Conservation (phyloP, 2,888 invertebrate species). For the Hipparchia sbordonii region DNA sequence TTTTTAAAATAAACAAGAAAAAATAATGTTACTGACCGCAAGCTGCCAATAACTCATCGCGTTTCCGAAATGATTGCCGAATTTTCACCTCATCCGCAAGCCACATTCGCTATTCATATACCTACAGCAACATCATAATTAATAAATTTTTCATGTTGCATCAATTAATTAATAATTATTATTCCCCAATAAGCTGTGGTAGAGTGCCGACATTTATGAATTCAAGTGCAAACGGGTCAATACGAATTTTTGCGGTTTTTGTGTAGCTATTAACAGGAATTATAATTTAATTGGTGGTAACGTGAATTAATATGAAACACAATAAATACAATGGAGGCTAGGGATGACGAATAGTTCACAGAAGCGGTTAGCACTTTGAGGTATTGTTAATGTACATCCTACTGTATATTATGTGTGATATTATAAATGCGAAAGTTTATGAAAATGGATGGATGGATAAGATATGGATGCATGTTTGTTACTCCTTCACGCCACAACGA, state of each 20-base stretch:
- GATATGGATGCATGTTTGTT: too few species aligned
- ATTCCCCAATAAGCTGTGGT: conserved; percentile 19
- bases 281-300: not conserved
- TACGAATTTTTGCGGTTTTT: not conserved
- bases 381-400: not conserved
- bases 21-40: not conserved
- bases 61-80: conserved; percentile 8
- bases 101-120: not conserved
- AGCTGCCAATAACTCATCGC: not conserved
- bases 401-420: not conserved
- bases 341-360: not conserved
- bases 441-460: too few species aligned
- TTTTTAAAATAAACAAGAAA: too few species aligned
- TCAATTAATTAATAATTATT: conserved; percentile 7
- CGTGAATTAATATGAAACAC: not conserved
- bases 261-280: not conserved
- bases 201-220: conserved; percentile 3
- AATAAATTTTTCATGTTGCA: conserved; percentile 19
- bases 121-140: conserved; percentile 9
- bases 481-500: too few species aligned
- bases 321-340: not conserved
- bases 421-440: too few species aligned
- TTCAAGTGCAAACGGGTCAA: conserved; percentile 18
- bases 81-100: conserved; percentile 14
- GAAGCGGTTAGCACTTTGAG: not conserved